A percentile compares a stretch with the other conserved stretches of the same genome.
phyloP scores from a whole-genome alignment of 2,888 invertebrate genomes.

The Diarsia brunnea region DNA sequence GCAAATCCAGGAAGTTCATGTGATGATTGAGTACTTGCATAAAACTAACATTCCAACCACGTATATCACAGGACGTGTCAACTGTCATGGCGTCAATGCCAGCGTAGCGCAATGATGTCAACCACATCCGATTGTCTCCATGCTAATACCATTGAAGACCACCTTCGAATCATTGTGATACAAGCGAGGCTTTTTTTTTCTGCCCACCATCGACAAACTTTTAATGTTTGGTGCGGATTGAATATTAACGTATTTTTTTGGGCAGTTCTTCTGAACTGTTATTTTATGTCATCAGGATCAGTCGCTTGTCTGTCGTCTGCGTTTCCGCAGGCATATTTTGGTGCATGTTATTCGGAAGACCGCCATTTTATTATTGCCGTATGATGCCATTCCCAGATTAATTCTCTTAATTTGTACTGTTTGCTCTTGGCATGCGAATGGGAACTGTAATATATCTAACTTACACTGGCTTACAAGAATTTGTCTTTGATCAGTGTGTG shows the following conservation, averaged over 20 bases:
- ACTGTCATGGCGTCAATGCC: slow-evolving; percentile 77
- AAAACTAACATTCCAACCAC: slow-evolving; percentile 78
- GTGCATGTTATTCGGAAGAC: slow-evolving; percentile 35
- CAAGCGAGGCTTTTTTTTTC: slow-evolving; percentile 74
- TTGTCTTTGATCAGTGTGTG: slow-evolving; percentile 35
- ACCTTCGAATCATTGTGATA: slow-evolving; percentile 76
- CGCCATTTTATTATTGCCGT: slow-evolving; percentile 38
- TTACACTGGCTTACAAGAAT: slow-evolving; percentile 51
- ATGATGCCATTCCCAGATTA: slow-evolving; percentile 36
- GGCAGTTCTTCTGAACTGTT: background rate
- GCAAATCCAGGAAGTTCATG: slow-evolving; percentile 72
- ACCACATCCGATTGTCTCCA: slow-evolving; percentile 82
- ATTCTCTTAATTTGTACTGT: slow-evolving; percentile 55
- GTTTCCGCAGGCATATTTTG: slow-evolving; percentile 62
- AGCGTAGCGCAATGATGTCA: slow-evolving; percentile 78
- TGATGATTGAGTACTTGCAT: slow-evolving; percentile 64
- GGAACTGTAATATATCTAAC: slow-evolving; percentile 53
- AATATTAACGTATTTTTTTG: slow-evolving; percentile 76
- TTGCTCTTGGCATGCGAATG: slow-evolving; percentile 39
- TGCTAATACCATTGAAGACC: slow-evolving; percentile 80
- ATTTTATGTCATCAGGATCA: slow-evolving; percentile 30
- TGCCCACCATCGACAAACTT: slow-evolving; percentile 79
- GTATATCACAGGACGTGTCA: slow-evolving; percentile 84
- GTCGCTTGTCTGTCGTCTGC: slow-evolving; percentile 45
- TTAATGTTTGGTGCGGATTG: slow-evolving; percentile 77